A percentile compares a stretch with the other conserved stretches of the same genome.
Conservation (phyloP, 2,888 invertebrate genomes). For the Drosophila macrospina region DNA sequence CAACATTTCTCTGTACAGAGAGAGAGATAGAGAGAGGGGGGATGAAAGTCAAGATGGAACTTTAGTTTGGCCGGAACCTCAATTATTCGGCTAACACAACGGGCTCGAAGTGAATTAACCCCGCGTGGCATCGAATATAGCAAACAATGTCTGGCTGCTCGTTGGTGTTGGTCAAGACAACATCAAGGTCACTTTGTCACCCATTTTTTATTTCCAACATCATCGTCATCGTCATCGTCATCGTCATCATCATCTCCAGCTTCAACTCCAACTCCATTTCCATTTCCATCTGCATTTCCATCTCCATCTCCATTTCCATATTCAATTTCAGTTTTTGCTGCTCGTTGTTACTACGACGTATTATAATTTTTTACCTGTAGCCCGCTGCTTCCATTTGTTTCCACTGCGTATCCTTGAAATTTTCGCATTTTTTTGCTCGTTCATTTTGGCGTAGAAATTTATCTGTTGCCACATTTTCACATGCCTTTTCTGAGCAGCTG, state of each 20-base stretch:
- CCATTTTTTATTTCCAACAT: not conserved
- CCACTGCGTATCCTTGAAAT: conserved; percentile 43
- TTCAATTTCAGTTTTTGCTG: not conserved
- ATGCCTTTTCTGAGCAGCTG: conserved; percentile 46
- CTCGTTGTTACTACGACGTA: not conserved
- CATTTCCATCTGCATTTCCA: conserved; percentile 1
- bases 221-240: not conserved
- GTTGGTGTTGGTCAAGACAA: not conserved
- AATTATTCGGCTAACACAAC: not conserved
- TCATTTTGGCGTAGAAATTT: conserved; percentile 48
- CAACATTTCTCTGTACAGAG: too few species aligned
- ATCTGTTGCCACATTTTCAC: conserved; percentile 60
- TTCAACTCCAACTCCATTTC: conserved; percentile 1
- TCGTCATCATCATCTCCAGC: not conserved
- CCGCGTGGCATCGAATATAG: not conserved
- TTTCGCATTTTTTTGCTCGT: conserved; percentile 27
- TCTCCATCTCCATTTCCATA: not conserved
- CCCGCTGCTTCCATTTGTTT: conserved; percentile 14
- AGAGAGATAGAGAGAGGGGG: not conserved
- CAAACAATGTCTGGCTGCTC: not conserved
- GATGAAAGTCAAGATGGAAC: not conserved
- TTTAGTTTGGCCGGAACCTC: not conserved
- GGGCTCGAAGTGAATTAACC: too few species aligned
- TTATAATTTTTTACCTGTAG: conserved; percentile 20
- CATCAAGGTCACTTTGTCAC: conserved; percentile 27